phyloP scores from a whole-genome alignment of 2,797 vertebrate species.

The Oceanodroma leucorhoa region DNA sequence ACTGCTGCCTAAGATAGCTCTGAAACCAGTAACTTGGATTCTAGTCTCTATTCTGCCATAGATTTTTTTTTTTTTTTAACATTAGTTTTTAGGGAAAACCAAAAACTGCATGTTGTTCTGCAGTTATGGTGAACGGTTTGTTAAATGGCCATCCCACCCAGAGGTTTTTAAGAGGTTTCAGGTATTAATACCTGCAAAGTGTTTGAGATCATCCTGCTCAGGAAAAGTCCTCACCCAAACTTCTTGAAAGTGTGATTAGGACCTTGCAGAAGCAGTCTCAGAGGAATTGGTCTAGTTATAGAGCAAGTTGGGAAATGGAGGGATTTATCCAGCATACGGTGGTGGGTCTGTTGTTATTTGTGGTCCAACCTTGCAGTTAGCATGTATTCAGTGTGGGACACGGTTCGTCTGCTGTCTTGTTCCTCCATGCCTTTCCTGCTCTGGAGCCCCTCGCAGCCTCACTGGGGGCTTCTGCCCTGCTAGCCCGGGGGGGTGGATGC shows the following conservation, averaged over 20 bases:
- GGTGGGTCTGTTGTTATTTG: not conserved
- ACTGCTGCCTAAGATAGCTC: not conserved
- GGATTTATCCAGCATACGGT: not conserved
- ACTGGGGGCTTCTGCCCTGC: not conserved
- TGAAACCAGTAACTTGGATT: not conserved
- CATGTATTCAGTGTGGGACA: fast-evolving
- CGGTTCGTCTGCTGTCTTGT: not conserved
- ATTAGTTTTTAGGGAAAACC: not conserved
- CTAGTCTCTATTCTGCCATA: not conserved
- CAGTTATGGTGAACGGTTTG: not conserved
- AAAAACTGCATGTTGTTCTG: not conserved
- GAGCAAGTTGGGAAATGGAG: not conserved
- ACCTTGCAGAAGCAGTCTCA: not conserved
- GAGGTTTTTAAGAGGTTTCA: not conserved
- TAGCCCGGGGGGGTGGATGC: too few relatives aligned
- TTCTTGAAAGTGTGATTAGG: not conserved
- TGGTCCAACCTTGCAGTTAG: not conserved
- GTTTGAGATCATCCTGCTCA: not conserved
- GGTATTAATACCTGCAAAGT: not conserved
- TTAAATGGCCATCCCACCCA: not conserved
- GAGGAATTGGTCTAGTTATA: not conserved
- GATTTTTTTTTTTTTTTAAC: not conserved
- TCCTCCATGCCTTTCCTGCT: not conserved
- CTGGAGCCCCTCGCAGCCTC: not conserved
- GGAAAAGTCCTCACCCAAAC: not conserved